phyloP scores from a whole-genome alignment of 2,113 vertebrate species.

The Cisticola juncidis region DNA sequence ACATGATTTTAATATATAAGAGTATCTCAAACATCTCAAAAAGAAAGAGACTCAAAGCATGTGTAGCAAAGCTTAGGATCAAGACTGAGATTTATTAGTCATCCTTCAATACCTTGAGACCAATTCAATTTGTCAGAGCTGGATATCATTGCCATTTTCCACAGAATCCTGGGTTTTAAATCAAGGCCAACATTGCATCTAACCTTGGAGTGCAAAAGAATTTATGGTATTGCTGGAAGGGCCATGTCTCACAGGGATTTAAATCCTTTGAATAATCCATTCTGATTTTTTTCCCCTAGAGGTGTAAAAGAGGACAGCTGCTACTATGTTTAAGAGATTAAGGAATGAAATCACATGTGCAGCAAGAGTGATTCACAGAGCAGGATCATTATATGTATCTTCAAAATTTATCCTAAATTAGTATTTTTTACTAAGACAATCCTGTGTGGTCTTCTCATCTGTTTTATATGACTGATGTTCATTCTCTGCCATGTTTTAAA shows the following conservation, averaged over 20 bases:
- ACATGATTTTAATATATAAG: conserved; percentile 55
- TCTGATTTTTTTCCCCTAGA: conserved; percentile 10
- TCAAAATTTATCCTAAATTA: not conserved
- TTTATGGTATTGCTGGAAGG: conserved; percentile 63
- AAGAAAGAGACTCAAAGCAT: conserved; percentile 11
- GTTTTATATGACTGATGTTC: not conserved
- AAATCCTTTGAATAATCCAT: conserved; percentile 72
- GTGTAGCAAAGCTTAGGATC: conserved; percentile 57
- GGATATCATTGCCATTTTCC: conserved; percentile 70
- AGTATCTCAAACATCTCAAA: conserved; percentile 25
- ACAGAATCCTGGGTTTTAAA: conserved; percentile 68
- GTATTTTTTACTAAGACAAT: not conserved
- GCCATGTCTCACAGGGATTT: conserved; percentile 54
- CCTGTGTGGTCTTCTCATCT: not conserved
- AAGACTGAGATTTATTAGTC: conserved; percentile 70
- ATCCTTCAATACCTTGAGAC: conserved; percentile 68
- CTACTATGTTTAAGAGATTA: conserved; percentile 24
- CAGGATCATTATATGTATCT: not conserved
- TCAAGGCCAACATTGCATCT: conserved; percentile 63
- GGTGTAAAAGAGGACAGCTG: conserved; percentile 33
- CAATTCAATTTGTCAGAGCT: conserved; percentile 72
- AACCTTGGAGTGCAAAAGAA: conserved; percentile 70
- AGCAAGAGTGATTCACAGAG: not conserved
- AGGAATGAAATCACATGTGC: not conserved
- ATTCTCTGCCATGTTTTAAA: not conserved